Conservation (phyloP, 2,113 vertebrate species). For the Ancistrus triradiatus region DNA sequence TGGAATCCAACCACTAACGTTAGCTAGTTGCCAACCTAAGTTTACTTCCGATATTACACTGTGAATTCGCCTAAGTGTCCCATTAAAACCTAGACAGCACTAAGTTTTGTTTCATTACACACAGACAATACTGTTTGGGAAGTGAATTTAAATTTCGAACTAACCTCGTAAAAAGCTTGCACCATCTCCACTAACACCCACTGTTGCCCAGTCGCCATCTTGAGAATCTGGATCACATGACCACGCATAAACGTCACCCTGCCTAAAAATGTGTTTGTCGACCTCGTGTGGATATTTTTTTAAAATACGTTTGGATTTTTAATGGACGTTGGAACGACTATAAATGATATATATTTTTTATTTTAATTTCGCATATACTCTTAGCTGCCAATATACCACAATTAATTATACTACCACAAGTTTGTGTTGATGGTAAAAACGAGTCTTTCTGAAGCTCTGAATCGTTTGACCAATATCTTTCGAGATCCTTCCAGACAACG, state of each 20-base stretch:
- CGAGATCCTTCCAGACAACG: too few relatives aligned
- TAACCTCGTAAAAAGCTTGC: slow-evolving; percentile 91
- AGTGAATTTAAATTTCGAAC: not conserved
- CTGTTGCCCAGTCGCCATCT: slow-evolving; percentile 82
- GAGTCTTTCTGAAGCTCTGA: too few relatives aligned
- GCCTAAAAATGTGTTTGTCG: not conserved
- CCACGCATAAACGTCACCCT: not conserved
- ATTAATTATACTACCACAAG: too few relatives aligned
- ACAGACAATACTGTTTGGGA: not conserved
- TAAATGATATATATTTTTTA: too few relatives aligned
- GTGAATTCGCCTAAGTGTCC: not conserved
- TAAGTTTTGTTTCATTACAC: not conserved
- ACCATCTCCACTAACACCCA: slow-evolving; percentile 98
- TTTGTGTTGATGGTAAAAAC: too few relatives aligned
- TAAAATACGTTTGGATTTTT: too few relatives aligned
- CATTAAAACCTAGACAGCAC: not conserved
- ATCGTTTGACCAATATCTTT: too few relatives aligned
- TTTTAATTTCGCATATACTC: too few relatives aligned
- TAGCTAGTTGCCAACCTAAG: slow-evolving; percentile 9
- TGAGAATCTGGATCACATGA: slow-evolving; percentile 41
- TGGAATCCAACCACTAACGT: not conserved
- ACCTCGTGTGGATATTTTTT: slow-evolving; percentile 5
- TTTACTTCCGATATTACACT: slow-evolving; percentile 7
- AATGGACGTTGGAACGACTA: too few relatives aligned
- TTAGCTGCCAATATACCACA: too few relatives aligned